Conservation (phyloP, 2,797 vertebrate genomes). For the Poeciliopsis presidionis region DNA sequence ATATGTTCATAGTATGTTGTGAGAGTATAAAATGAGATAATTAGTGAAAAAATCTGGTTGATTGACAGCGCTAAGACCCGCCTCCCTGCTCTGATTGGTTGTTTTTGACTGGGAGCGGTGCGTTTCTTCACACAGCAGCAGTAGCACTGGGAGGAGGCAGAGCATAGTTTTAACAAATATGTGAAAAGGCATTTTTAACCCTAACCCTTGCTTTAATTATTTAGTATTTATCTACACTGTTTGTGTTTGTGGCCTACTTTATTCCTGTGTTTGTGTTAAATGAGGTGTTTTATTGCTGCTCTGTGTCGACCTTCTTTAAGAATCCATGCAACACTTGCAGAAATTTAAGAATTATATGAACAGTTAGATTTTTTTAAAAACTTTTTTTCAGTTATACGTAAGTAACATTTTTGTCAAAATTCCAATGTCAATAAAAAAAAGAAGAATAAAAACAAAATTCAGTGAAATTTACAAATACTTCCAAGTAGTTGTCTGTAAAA, state of each 20-base stretch:
- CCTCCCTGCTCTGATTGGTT: too few species aligned
- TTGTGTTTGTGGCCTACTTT: neutral
- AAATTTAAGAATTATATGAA: neutral
- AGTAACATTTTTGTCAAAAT: neutral
- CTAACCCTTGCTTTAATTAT: neutral
- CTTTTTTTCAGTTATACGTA: neutral
- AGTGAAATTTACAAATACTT: neutral
- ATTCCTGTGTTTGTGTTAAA: neutral
- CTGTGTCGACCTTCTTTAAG: neutral
- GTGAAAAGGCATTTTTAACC: too few species aligned
- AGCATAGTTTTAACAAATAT: too few species aligned
- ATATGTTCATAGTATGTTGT: too few species aligned
- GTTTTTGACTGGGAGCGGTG: too few species aligned
- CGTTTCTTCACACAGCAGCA: too few species aligned
- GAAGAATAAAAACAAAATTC: neutral
- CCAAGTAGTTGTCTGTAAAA: neutral
- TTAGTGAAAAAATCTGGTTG: too few species aligned
- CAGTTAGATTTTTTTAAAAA: too few species aligned
- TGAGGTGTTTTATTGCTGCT: neutral
- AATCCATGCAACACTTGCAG: neutral
- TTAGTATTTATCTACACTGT: slow-evolving; percentile 10
- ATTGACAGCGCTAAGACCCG: too few species aligned
- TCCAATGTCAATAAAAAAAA: neutral
- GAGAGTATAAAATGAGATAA: too few species aligned
- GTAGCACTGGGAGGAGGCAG: too few species aligned